Evolutionary conservation across 1,140 invertebrate genomes (phyloP), one percentile per base, ranked within the genome.

Genomic region (Drosophila littoralis): DNA sequence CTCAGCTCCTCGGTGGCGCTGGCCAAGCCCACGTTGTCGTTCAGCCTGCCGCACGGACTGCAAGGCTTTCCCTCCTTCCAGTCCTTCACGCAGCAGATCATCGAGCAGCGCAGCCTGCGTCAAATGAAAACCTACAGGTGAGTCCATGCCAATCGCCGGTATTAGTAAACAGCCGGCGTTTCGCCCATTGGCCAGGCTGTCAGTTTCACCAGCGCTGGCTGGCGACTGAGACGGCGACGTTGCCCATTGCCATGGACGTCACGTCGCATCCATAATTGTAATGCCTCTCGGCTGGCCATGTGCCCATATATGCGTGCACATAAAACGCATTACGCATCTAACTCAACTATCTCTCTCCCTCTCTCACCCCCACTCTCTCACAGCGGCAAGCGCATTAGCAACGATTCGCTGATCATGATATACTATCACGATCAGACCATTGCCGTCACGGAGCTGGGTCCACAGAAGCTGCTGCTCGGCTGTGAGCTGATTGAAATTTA

Each of bases 401-500:
- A 95, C 77, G 94, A 95, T 60, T 95, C 95, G 8, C 92, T 95
- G 33, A 91, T 94, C 45, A 95, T 96, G 94, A 95, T 96, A 57
- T 97, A 96, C 88, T 95, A 95, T 91, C 94, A 96, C 91, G 96
- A 97, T 80, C 96, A 96, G 92, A 96, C 96, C 1, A 95, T 97
- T 13, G 96, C 96, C 3, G 94, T 97, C 7, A 94, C 97, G 6
- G 96, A 97, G 83, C 93, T 96, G 38, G 95, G 95, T 3, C 92
- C 93, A 32, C 92, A 94, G 65, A 95, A 95, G 79, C 92, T 96
- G 65, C 92, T 96, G 9, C 93, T 95, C 15, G 95, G 96, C 81
- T 97, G 97, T 86, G 96, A 97, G 92, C 93, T 97, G 64, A 96
- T 97, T 70, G 97, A 97, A 94, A 96, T 96, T 72, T 95, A 95